phyloP scores from a whole-genome alignment of 2,888 invertebrate species.

The Troides oblongomaculatus region DNA sequence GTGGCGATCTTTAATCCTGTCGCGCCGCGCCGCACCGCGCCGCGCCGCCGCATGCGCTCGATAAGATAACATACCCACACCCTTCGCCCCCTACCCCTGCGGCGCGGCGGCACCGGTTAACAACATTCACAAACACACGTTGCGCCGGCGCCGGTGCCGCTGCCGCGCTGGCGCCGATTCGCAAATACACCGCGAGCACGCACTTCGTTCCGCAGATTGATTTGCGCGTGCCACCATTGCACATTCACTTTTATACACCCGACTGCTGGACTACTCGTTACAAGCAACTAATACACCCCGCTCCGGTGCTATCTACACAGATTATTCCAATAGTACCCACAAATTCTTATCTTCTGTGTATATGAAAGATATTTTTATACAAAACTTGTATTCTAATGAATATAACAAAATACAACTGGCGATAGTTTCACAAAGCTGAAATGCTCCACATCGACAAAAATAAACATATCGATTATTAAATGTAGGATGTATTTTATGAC shows the following conservation, averaged over 20 bases:
- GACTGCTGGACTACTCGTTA: background rate
- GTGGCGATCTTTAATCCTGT: slow-evolving; percentile 45
- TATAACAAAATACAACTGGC: too few species aligned
- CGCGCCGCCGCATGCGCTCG: slow-evolving; percentile 56
- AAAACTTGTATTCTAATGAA: too few species aligned
- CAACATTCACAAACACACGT: slow-evolving; percentile 63
- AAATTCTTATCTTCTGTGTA: too few species aligned
- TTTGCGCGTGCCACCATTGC: slow-evolving; percentile 52
- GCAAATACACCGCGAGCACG: slow-evolving; percentile 47
- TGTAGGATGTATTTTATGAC: slow-evolving; percentile 47
- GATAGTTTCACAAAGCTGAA: slow-evolving; percentile 24
- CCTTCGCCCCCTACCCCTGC: too few species aligned
- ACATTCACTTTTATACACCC: slow-evolving; percentile 36
- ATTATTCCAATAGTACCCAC: too few species aligned
- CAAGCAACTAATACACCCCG: background rate
- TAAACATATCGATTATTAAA: slow-evolving; percentile 45
- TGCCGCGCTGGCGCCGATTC: slow-evolving; percentile 52
- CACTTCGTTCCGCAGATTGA: slow-evolving; percentile 41
- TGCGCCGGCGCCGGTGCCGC: slow-evolving; percentile 36
- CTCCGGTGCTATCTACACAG: too few species aligned
- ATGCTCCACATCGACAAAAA: slow-evolving; percentile 49
- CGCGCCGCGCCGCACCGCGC: slow-evolving; percentile 44
- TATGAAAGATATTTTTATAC: too few species aligned
- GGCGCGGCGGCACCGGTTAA: slow-evolving; percentile 37
- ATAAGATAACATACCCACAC: slow-evolving; percentile 41